phyloP scores from a whole-genome alignment of 2,888 invertebrate species.

The Himalopsyche kuldschensis region DNA sequence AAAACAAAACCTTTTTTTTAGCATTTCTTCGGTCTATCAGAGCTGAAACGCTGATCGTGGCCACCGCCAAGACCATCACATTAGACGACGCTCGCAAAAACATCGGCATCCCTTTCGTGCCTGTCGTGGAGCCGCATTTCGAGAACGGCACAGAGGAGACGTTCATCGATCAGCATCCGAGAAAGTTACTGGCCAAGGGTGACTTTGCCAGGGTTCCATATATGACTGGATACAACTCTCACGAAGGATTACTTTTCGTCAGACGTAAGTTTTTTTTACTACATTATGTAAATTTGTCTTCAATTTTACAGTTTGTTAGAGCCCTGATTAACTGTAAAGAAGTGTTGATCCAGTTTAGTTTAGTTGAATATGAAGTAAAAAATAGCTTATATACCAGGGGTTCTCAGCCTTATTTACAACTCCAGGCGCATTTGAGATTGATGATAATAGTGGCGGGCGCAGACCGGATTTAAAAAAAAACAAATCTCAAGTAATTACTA shows the following conservation, averaged over 20 bases:
- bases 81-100: slow-evolving; percentile 61
- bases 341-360: too few relatives aligned
- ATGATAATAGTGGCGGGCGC: too few relatives aligned
- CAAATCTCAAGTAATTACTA: too few relatives aligned
- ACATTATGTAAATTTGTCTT: too few relatives aligned
- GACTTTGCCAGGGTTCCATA: slow-evolving; percentile 62
- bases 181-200: slow-evolving; percentile 48
- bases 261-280: slow-evolving; percentile 51
- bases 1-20: background rate
- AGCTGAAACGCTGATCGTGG: slow-evolving; percentile 61
- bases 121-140: slow-evolving; percentile 53
- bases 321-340: too few relatives aligned
- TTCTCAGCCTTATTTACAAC: too few relatives aligned
- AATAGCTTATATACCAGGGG: too few relatives aligned
- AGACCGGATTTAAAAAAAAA: too few relatives aligned
- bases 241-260: slow-evolving; percentile 67
- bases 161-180: slow-evolving; percentile 60
- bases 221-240: slow-evolving; percentile 66
- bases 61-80: slow-evolving; percentile 57
- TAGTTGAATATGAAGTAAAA: too few relatives aligned
- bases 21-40: slow-evolving; percentile 63
- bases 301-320: too few relatives aligned
- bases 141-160: slow-evolving; percentile 47
- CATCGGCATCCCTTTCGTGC: slow-evolving; percentile 64
- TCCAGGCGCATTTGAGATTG: too few relatives aligned